Evolutionary conservation across 2,113 vertebrate genomes (phyloP).

Genomic region (Nanger granti): DNA sequence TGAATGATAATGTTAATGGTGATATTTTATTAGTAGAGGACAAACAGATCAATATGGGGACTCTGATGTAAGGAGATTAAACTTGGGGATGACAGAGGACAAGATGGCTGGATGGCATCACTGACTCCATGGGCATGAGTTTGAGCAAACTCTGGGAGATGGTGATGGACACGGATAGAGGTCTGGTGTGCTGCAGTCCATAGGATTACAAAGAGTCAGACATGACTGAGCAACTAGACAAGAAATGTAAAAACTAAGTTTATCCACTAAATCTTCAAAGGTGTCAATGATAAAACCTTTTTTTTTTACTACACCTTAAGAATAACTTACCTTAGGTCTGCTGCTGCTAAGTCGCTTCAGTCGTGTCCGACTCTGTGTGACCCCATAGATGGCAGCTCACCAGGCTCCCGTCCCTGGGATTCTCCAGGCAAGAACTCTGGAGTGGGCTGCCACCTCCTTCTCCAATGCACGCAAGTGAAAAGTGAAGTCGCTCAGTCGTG

Average conservation of each 20-base stretch:
- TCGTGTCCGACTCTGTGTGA: too few species aligned
- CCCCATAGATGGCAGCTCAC: too few species aligned
- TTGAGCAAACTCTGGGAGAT: neutral
- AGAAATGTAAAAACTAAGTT: neutral
- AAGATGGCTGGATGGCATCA: neutral
- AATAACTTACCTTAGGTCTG: neutral
- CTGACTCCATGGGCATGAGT: neutral
- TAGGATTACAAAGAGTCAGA: neutral
- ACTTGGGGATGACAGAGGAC: neutral
- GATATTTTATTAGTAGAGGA: neutral
- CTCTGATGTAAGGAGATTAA: neutral
- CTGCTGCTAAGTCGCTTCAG: too few species aligned
- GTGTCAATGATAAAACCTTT: neutral
- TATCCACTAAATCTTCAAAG: neutral
- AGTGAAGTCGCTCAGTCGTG: too few species aligned
- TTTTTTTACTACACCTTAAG: neutral
- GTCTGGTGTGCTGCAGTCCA: neutral
- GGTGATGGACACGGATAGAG: neutral
- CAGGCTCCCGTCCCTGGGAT: too few species aligned
- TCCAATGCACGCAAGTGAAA: too few species aligned
- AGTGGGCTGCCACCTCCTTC: too few species aligned
- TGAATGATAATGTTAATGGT: neutral
- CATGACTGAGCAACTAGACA: neutral
- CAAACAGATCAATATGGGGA: neutral
- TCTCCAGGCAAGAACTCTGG: too few species aligned